A percentile compares a stretch with the other conserved stretches of the same genome.
Evolutionary conservation across 2,888 invertebrate species (phyloP).

Genomic region (Brachyopa scutellaris): DNA sequence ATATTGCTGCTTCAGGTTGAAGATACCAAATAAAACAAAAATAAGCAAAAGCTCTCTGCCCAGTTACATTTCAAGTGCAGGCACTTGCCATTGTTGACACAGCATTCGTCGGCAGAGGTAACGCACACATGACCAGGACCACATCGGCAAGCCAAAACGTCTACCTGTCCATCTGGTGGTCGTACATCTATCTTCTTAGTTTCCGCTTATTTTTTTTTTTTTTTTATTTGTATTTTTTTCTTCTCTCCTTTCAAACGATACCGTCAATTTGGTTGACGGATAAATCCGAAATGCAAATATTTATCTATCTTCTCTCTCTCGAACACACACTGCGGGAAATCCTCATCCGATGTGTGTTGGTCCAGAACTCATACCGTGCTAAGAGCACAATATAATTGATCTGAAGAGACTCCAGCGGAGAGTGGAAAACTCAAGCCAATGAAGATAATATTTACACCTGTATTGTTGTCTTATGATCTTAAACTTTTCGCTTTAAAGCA

Average conservation of each 20-base stretch:
- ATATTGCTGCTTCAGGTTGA: too few relatives aligned
- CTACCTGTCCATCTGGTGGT: constrained; percentile 59
- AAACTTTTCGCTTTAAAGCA: constrained; percentile 55
- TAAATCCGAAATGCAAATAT: constrained; percentile 72
- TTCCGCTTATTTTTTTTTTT: constrained; percentile 37
- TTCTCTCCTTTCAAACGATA: constrained; percentile 59
- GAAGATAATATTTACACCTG: constrained; percentile 58
- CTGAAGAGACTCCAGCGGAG: constrained; percentile 1
- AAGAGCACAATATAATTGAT: constrained; percentile 18
- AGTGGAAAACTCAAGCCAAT: constrained; percentile 18
- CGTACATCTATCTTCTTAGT: constrained; percentile 33
- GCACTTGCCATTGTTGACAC: constrained; percentile 54
- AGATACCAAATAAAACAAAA: too few relatives aligned
- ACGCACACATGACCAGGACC: constrained; percentile 24
- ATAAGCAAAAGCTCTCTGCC: too few relatives aligned
- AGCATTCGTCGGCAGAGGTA: constrained; percentile 22
- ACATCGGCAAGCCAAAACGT: constrained; percentile 45
- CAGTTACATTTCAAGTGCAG: constrained; percentile 36
- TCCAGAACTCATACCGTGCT: constrained; percentile 24
- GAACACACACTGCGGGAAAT: constrained; percentile 6
- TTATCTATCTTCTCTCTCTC: constrained; percentile 41
- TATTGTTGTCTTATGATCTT: constrained; percentile 61
- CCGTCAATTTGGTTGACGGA: constrained; percentile 71
- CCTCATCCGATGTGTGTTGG: constrained; percentile 24
- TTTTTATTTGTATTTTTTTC: constrained; percentile 19